Evolutionary conservation across 1,140 invertebrate genomes (phyloP), one percentile per base, ranked within the genome.

Genomic region (Apis dorsata): DNA sequence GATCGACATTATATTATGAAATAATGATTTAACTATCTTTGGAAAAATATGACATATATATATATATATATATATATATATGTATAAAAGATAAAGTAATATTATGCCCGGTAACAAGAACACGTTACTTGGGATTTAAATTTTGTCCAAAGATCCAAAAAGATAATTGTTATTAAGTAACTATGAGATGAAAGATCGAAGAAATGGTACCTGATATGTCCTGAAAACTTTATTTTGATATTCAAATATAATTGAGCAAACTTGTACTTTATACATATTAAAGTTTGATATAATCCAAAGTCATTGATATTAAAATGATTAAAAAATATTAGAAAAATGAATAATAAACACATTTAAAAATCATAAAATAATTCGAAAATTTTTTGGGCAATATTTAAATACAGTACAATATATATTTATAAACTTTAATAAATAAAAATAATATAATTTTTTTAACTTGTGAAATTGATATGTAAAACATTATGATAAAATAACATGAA

Each of bases 181-280:
- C 51, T 73, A 74, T 60, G 51, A 80, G 63, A 72, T 76, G 24
- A 69, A 76, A 76, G 13, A 60, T 72, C 65, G 72, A 51, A 69
- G 24, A 76, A 77, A 77, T 55, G 57, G 80, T 82, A 82, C 80
- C 80, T 82, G 80, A 82, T 63, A 65, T 81, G 55, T 69, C 65
- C 11, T 81, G 70, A 60, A 44, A 76, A 69, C 24, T 82, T 82
- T 77, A 77, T 82, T 82, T 82, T 62, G 34, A 12, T 49, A 55
- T 82, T 68, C 19, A 44, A 34, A 24, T 77, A 69, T 69, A 81
- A 81, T 81, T 66, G 53, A 55, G 70, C 15, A 21, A 76, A n/a
- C 49, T 82, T 51, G n/a, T 69, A 82, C 62, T 82, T 70, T 77
- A 17, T 82, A 82, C 65, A 82, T 17, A 62, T 69, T n/a, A 3